phyloP scores from a whole-genome alignment of 2,888 invertebrate genomes.

The Acrobasis suavella region DNA sequence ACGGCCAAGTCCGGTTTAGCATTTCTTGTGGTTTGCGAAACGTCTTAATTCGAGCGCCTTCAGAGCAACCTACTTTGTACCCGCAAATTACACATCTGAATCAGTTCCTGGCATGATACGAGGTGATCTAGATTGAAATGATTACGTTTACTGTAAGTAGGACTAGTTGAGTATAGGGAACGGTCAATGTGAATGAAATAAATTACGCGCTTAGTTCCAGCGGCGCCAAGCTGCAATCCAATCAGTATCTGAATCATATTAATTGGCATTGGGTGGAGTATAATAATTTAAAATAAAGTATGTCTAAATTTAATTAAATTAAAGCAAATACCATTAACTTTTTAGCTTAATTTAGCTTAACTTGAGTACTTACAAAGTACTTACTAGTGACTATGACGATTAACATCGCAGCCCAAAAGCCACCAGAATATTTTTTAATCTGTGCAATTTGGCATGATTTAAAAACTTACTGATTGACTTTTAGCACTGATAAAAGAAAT shows the following conservation, averaged over 20 bases:
- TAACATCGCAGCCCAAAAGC: too few relatives aligned
- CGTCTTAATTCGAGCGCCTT: conserved; percentile 71
- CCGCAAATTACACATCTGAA: conserved; percentile 34
- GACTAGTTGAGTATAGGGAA: neutral
- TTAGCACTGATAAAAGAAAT: too few relatives aligned
- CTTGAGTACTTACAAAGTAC: too few relatives aligned
- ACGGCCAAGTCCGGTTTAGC: conserved; percentile 61
- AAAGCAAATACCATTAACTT: too few relatives aligned
- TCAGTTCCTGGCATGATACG: conserved; percentile 28
- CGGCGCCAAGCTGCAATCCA: conserved; percentile 2
- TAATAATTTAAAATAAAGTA: too few relatives aligned
- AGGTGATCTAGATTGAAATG: conserved; percentile 22
- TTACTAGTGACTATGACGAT: too few relatives aligned
- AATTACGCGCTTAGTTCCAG: neutral
- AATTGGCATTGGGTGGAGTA: neutral
- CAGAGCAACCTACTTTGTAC: conserved; percentile 48
- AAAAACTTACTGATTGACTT: too few relatives aligned
- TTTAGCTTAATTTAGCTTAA: too few relatives aligned
- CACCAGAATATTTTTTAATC: too few relatives aligned
- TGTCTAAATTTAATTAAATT: too few relatives aligned
- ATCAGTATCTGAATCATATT: neutral
- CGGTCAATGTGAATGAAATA: neutral
- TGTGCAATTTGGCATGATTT: too few relatives aligned
- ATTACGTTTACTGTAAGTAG: neutral
- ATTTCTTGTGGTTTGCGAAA: conserved; percentile 76